Base-by-base conservation (phyloP, 2,113 vertebrate genomes). In the Sphyrna mokarran region DNA sequence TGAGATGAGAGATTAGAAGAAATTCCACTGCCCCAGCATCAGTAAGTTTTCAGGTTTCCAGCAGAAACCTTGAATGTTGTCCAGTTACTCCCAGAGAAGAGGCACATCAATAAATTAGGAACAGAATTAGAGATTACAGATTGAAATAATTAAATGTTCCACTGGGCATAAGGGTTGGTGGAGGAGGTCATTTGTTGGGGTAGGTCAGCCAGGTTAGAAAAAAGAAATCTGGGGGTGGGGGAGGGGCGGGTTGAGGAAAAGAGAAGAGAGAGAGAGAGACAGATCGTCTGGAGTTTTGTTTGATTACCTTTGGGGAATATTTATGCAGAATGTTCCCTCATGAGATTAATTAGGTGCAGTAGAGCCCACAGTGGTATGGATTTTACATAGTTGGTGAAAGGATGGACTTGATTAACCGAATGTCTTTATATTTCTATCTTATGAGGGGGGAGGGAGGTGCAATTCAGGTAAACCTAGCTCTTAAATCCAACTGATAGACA, bases 271-370 rank as follows among this genome's bases (percentile, higher is more conserved):
- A 76, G 11, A 76, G 72, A 66, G 37, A 58, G 86, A 89, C 86
- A 89, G 86, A 66, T 66, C 61, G 33, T 93, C 61, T 37, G 61
- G 89, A 93, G 61, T 68, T 93, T 93, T 93, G 89, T 33, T 93
- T 93, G 89, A 93, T 93, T 66, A 93, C 89, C 89, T 93, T 93
- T 93, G 89, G 89, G 89, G 89, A 93, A 93, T 68, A 93, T 66
- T 93, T 93, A 93, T 93, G 89, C 89, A 93, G 89, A 66, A 37
- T 20, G 66, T 93, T 66, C 61, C 61, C 89, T 93, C 89, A 93
- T n/a, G 89, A 93, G 89, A 93, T 93, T 93, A 93, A 93, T 93
- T 93, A 93, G 89, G 61, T 93, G 61, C 61, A 93, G 89, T 66
- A 66, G 18, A 93, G 33, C 16, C 54, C 89, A 93, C 58, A 22